Conservation (phyloP, 2,888 invertebrate genomes). For the Nezara viridula region DNA sequence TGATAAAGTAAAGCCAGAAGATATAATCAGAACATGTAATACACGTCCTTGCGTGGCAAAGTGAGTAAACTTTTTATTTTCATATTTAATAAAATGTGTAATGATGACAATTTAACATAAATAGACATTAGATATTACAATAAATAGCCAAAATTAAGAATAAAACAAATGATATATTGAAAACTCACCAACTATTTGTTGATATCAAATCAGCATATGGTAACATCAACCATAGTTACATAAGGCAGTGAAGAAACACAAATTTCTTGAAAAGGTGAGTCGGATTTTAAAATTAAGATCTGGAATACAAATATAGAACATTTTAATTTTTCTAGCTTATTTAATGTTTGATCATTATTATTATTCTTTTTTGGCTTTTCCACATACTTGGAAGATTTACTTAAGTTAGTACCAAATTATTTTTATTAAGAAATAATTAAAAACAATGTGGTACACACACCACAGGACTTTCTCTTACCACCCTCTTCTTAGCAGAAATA, state of each 20-base stretch:
- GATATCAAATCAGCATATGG: neutral
- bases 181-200: neutral
- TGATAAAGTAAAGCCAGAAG: slow-evolving; percentile 67
- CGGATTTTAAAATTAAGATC: neutral
- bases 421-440: too few species aligned
- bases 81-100: neutral
- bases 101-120: neutral
- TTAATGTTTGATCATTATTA: too few species aligned
- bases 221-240: neutral
- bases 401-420: too few species aligned
- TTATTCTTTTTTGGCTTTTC: too few species aligned
- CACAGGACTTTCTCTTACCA: too few species aligned
- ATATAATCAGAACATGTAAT: slow-evolving; percentile 70
- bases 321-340: too few species aligned
- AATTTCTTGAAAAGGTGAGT: too few species aligned
- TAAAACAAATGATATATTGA: neutral
- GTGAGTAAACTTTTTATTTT: slow-evolving; percentile 45
- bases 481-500: too few species aligned
- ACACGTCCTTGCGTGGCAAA: slow-evolving; percentile 69
- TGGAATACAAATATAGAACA: neutral
- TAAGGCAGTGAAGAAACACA: too few species aligned
- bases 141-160: neutral
- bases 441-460: too few species aligned
- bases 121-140: neutral
- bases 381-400: too few species aligned